Percentiles rank a stretch among this genome's conserved stretches.
Conservation (phyloP, 2,797 vertebrate genomes). For the Adrianichthys oophorus region DNA sequence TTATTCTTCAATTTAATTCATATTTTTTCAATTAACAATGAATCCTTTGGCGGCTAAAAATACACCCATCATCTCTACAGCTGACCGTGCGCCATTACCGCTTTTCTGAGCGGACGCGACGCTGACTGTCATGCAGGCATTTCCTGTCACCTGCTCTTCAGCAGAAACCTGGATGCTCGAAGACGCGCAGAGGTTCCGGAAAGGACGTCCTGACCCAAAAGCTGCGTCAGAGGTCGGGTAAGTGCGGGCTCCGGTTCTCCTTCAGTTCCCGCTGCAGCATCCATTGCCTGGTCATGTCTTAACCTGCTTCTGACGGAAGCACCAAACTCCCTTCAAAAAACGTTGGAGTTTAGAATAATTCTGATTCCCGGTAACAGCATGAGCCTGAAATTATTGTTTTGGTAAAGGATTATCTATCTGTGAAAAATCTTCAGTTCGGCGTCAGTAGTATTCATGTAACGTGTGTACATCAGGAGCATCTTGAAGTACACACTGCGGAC, state of each 20-base stretch:
- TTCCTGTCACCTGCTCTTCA: slow-evolving; percentile 37
- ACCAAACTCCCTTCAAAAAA: too few relatives aligned
- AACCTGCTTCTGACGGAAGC: neutral
- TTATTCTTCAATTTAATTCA: slow-evolving; percentile 6
- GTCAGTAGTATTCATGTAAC: too few relatives aligned
- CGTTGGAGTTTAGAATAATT: too few relatives aligned
- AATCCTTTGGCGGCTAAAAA: slow-evolving; percentile 2
- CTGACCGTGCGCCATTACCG: slow-evolving; percentile 10
- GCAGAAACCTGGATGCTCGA: slow-evolving; percentile 13
- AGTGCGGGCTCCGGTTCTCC: slow-evolving; percentile 5
- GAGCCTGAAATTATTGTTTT: too few relatives aligned
- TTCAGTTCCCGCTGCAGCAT: neutral
- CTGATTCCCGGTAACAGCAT: too few relatives aligned
- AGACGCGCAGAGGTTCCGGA: slow-evolving; percentile 14
- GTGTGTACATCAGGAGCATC: too few relatives aligned
- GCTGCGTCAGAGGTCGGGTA: slow-evolving; percentile 46
- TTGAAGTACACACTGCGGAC: slow-evolving; percentile 4
- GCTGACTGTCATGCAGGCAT: slow-evolving; percentile 1
- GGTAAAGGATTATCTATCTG: too few relatives aligned
- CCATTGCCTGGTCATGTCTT: neutral
- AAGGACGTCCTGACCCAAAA: slow-evolving; percentile 25
- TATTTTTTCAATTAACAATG: neutral
- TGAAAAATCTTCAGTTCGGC: too few relatives aligned
- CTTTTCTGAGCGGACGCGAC: neutral
- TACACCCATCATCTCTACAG: neutral